These are phyloP conservation scores for Cataglyphis hispanica DNA, from an alignment of 1,140 invertebrate genomes.

Conservation along the genomic window DNA sequence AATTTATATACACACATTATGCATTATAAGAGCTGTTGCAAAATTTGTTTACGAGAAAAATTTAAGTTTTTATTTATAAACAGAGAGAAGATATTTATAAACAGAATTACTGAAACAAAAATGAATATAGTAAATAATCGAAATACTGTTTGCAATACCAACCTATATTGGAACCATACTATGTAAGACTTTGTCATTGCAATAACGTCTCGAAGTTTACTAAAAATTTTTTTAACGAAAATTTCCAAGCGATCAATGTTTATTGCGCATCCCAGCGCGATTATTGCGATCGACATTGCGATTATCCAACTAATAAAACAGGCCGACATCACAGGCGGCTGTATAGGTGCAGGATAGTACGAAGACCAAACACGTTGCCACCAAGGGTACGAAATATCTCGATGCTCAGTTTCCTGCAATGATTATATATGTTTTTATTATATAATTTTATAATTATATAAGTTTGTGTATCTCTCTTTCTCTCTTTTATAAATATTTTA, in stretches of 20 bases:
- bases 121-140: not conserved
- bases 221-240: slow-evolving; percentile 10
- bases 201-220: not conserved
- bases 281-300: slow-evolving; percentile 78
- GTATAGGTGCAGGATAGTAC: slow-evolving; percentile 76
- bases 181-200: not conserved
- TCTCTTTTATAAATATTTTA: no score
- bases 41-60: no score
- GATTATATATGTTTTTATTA: not conserved
- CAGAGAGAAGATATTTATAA: no score
- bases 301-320: slow-evolving; percentile 82
- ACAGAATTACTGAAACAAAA: no score
- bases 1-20: no score
- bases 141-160: slow-evolving; percentile 16
- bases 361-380: slow-evolving; percentile 83
- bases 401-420: slow-evolving; percentile 78
- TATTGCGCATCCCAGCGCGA: slow-evolving; percentile 65
- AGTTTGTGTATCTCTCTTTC: no score
- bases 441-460: no score
- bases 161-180: slow-evolving; percentile 54
- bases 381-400: slow-evolving; percentile 75
- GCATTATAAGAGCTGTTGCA: no score
- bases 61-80: no score
- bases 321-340: slow-evolving; percentile 77
- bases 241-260: slow-evolving; percentile 60